These are phyloP conservation scores for Atrina japonica DNA, from an alignment of 2,888 invertebrate species.

Conservation along the genomic window DNA sequence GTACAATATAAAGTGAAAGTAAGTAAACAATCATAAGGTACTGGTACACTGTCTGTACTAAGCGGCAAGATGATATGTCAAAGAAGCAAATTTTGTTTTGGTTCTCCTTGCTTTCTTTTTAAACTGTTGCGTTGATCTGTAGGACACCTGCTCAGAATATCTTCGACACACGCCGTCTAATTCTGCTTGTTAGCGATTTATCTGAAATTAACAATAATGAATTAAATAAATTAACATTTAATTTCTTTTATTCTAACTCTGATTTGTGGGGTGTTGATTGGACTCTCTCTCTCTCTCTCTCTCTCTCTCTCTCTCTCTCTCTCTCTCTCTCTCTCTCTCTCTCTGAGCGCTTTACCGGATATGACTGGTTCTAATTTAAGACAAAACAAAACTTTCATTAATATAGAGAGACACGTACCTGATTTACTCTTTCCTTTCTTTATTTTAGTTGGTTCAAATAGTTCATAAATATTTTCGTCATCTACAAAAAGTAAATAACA, in stretches of 20 bases:
- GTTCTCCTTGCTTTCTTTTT: too few species aligned
- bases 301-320: constrained; percentile 3
- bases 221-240: background rate
- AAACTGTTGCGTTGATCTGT: too few species aligned
- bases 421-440: constrained; percentile 10
- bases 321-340: constrained; percentile 6
- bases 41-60: too few species aligned
- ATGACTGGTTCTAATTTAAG: background rate
- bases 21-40: too few species aligned
- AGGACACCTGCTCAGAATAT: too few species aligned
- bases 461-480: constrained; percentile 27
- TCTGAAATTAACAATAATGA: constrained; percentile 12
- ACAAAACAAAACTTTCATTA: background rate
- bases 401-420: background rate
- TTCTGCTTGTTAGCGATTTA: constrained; percentile 8
- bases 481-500: constrained; percentile 1
- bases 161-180: constrained; percentile 15
- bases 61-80: too few species aligned
- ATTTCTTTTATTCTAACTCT: too few species aligned
- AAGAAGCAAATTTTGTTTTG: background rate
- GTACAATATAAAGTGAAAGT: too few species aligned
- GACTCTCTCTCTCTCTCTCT: background rate
- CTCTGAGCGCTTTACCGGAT: background rate
- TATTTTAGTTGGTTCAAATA: constrained; percentile 13
- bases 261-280: too few species aligned